Evolutionary conservation across 53 echinoderm and acorn worm genomes (phyloP).

Genomic region (Temnopleurus reevesii): DNA sequence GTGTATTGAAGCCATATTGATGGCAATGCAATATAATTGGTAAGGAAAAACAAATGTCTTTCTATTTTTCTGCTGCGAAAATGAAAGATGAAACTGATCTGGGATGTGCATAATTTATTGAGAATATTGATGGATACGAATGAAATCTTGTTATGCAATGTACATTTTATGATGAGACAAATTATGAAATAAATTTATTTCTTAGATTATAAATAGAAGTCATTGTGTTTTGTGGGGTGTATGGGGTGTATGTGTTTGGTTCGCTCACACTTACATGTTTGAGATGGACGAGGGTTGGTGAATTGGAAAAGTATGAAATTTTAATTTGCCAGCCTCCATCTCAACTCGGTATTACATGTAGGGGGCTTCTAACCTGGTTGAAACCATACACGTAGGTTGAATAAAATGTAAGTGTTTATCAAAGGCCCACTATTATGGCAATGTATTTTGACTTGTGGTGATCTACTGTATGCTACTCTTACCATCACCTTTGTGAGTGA

Average conservation of each 20-base stretch:
- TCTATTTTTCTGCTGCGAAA: not conserved
- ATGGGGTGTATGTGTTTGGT: not conserved
- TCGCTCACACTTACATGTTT: too few relatives aligned
- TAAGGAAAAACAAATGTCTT: not conserved
- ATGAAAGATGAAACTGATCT: not conserved
- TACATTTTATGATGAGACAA: conserved; percentile 8
- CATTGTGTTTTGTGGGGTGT: not conserved
- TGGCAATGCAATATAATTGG: not conserved
- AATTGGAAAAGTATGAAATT: too few relatives aligned
- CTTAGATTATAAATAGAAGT: conserved; percentile 7
- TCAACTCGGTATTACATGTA: too few relatives aligned
- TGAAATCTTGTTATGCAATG: conserved; percentile 37
- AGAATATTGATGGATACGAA: not conserved
- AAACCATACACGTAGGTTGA: too few relatives aligned
- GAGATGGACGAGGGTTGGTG: too few relatives aligned
- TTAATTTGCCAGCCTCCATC: too few relatives aligned
- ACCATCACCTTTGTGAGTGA: too few relatives aligned
- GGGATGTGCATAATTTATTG: not conserved
- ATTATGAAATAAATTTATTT: conserved; percentile 34
- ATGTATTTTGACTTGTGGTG: too few relatives aligned
- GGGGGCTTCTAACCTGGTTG: too few relatives aligned
- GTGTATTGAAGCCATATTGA: not conserved
- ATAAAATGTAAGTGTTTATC: too few relatives aligned
- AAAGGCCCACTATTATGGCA: too few relatives aligned
- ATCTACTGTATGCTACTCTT: too few relatives aligned